A percentile compares a stretch with the other conserved stretches of the same genome.
These are phyloP conservation scores for Plutella xylostella DNA, from an alignment of 2,888 invertebrate genomes.

Conservation along the genomic window DNA sequence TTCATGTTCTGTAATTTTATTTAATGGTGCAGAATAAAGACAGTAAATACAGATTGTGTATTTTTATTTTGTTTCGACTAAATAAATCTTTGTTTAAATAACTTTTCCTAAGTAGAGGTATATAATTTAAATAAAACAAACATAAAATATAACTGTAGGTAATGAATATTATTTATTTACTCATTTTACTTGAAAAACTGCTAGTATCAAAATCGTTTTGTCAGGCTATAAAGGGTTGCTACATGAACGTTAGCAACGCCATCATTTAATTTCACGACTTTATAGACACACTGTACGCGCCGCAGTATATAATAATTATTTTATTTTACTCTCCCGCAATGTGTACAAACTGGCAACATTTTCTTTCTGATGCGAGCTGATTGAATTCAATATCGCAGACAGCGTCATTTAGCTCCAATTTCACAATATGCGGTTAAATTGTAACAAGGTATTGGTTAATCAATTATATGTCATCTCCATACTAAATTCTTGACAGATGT, in stretches of 20 bases:
- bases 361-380: no score
- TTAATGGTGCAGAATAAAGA: no score
- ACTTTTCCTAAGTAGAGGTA: background rate
- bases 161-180: background rate
- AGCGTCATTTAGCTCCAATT: no score
- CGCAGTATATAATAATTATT: no score
- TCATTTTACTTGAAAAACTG: background rate
- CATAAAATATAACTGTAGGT: background rate
- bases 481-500: no score
- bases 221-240: background rate
- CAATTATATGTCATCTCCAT: no score
- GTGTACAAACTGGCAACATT: no score
- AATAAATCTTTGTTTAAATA: background rate
- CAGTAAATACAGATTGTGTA: background rate
- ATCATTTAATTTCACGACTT: conserved; percentile 2
- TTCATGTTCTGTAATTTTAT: no score
- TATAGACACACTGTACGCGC: background rate
- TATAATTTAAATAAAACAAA: background rate
- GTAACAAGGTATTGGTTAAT: no score
- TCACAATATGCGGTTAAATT: no score
- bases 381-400: no score
- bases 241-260: background rate
- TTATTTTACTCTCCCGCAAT: no score
- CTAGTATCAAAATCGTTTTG: conserved; percentile 3
- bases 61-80: background rate